These are phyloP conservation scores for Typhlichthys eigenmanni DNA, from an alignment of 2,797 vertebrate species.

Conservation along the genomic window DNA sequence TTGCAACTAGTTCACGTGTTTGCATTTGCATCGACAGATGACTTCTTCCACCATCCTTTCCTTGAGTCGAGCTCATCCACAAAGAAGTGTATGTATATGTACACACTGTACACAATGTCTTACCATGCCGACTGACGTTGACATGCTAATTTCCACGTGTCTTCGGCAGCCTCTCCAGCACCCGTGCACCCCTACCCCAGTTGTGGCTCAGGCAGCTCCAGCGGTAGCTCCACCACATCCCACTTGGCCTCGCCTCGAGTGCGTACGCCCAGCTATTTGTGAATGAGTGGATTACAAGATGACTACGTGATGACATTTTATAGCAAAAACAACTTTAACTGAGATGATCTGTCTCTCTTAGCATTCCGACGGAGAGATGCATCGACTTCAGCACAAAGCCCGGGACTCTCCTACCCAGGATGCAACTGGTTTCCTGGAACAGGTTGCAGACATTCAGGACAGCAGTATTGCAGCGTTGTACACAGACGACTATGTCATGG, in stretches of 20 bases:
- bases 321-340: not conserved
- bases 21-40: constrained; percentile 74
- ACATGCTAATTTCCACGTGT: constrained; percentile 12
- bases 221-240: constrained; percentile 88
- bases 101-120: not conserved
- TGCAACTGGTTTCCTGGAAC: constrained; percentile 72
- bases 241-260: constrained; percentile 90
- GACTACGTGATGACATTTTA: not conserved
- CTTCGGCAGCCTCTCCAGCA: constrained; percentile 80
- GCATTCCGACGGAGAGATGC: constrained; percentile 86
- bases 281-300: not conserved
- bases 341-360: constrained; percentile 21
- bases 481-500: constrained; percentile 92
- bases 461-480: constrained; percentile 82
- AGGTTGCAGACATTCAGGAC: constrained; percentile 78
- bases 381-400: constrained; percentile 77
- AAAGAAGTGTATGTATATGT: constrained; percentile 87
- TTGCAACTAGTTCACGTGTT: not conserved
- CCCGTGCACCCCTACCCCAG: constrained; percentile 84
- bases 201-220: constrained; percentile 88
- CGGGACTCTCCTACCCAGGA: constrained; percentile 73
- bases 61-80: constrained; percentile 82
- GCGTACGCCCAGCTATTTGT: constrained; percentile 39
- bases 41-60: constrained; percentile 95
- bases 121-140: not conserved